Evolutionary conservation across 2,797 vertebrate genomes (phyloP), one percentile per base, ranked within the genome.

Genomic region (Danio tinwini): DNA sequence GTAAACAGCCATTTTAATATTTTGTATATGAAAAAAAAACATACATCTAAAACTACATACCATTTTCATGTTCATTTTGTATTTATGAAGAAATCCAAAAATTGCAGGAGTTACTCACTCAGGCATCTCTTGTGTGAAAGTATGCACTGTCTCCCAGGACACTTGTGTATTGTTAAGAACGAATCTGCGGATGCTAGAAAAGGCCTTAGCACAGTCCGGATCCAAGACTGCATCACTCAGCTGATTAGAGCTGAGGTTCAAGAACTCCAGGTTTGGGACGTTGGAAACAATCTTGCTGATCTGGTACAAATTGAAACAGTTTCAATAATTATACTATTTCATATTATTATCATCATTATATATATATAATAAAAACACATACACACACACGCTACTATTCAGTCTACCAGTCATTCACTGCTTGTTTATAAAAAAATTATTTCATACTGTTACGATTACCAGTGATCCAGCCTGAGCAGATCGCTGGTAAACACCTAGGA

Each of bases 81-180:
- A 29, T 29, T 29, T 29, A 1, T 29, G 29, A 29, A 3, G n/a
- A 29, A 29, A 29, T 17, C 14, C 4, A 53, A 42, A 47, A 29
- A 37, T 10, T 29, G 44, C 11, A 37, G 10, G 5, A 53, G 16
- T 7, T 21, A 74, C 97, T 97, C 95, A 99, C 98, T 96, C 94
- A 39, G 96, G 94, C 78, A 97, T 93, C 67, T 97, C 96, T 87
- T 92, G 92, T 78, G 96, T 94, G 85, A 99, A 93, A 12, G 91
- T 95, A 90, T 97, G 92, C 87, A 99, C 94, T 0, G 95, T 96
- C 86, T 98, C 95, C 98, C 98, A 99, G 81, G 97, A 96, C 84
- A 97, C 94, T 91, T 95, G 97, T 86, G 97, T 98, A 93, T 98
- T 99, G 94, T 99, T 99, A 86, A 99, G 97, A 85, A 99, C 96